These are phyloP conservation scores for Drosophila setifemur DNA, from an alignment of 1,140 invertebrate species.

Conservation along the genomic window DNA sequence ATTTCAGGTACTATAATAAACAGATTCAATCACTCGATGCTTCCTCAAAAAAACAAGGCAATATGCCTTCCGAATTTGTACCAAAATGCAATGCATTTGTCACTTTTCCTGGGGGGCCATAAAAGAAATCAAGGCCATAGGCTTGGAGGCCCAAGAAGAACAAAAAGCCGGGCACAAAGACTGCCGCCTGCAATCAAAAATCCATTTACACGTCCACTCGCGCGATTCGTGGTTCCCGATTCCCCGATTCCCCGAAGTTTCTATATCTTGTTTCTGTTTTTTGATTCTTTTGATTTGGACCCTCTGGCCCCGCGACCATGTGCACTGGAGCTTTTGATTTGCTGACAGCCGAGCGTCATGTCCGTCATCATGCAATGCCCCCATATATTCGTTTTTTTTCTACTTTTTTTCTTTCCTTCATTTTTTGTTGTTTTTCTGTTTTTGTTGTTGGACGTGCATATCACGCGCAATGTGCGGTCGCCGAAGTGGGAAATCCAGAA, in stretches of 20 bases:
- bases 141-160: neutral
- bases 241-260: neutral
- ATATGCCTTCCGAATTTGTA: neutral
- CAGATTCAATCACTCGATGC: too few species aligned
- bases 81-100: conserved; percentile 4
- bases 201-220: conserved; percentile 66
- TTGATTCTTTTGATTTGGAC: too few species aligned
- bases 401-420: neutral
- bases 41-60: too few species aligned
- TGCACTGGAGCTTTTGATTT: conserved; percentile 35
- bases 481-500: too few species aligned
- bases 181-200: conserved; percentile 70
- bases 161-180: conserved; percentile 23
- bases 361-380: conserved; percentile 36
- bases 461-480: conserved; percentile 51
- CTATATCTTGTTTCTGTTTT: too few species aligned
- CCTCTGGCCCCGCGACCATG: neutral
- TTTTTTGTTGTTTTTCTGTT: neutral
- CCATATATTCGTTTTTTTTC: neutral
- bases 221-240: conserved; percentile 14
- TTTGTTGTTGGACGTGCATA: conserved; percentile 41
- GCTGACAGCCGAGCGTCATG: conserved; percentile 61
- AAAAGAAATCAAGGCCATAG: conserved; percentile 41
- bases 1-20: too few species aligned
- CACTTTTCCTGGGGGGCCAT: conserved; percentile 40